Conservation (phyloP, 2,888 invertebrate genomes). For the Anthophora plumipes region DNA sequence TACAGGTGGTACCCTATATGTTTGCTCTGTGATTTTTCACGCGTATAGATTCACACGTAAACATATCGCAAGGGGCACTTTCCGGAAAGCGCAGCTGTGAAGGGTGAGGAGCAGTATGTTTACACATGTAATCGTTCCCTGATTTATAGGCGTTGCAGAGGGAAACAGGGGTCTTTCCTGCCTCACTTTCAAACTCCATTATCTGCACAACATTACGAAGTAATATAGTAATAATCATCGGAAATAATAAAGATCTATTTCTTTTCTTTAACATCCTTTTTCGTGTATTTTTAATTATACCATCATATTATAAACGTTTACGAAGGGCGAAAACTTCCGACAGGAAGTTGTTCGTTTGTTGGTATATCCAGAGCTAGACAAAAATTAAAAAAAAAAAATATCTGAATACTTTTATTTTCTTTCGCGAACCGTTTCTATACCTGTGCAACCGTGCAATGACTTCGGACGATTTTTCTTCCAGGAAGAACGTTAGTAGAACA, state of each 20-base stretch:
- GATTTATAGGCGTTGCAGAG: slow-evolving; percentile 67
- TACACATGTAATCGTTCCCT: slow-evolving; percentile 73
- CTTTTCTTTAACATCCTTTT: slow-evolving; percentile 3
- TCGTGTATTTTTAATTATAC: background rate
- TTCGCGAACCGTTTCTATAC: background rate
- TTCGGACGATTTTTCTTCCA: background rate
- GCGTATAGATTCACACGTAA: slow-evolving; percentile 60
- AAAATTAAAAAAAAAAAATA: slow-evolving; percentile 20
- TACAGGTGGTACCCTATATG: slow-evolving; percentile 6
- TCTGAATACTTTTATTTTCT: background rate
- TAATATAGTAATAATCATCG: slow-evolving; percentile 41
- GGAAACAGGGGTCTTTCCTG: slow-evolving; percentile 44
- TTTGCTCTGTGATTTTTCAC: slow-evolving; percentile 59
- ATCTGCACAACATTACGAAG: slow-evolving; percentile 47
- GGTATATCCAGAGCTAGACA: background rate
- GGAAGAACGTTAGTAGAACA: slow-evolving; percentile 5
- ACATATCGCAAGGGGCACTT: slow-evolving; percentile 57
- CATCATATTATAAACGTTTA: background rate
- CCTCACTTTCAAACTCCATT: slow-evolving; percentile 26
- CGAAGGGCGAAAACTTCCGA: background rate
- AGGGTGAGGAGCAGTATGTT: slow-evolving; percentile 62
- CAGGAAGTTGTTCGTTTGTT: too few species aligned
- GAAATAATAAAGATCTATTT: slow-evolving; percentile 15
- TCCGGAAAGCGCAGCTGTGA: slow-evolving; percentile 60
- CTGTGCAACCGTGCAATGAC: background rate